These are phyloP conservation scores for Zosterops hypoxanthus DNA, from an alignment of 2,113 vertebrate genomes.

Conservation along the genomic window DNA sequence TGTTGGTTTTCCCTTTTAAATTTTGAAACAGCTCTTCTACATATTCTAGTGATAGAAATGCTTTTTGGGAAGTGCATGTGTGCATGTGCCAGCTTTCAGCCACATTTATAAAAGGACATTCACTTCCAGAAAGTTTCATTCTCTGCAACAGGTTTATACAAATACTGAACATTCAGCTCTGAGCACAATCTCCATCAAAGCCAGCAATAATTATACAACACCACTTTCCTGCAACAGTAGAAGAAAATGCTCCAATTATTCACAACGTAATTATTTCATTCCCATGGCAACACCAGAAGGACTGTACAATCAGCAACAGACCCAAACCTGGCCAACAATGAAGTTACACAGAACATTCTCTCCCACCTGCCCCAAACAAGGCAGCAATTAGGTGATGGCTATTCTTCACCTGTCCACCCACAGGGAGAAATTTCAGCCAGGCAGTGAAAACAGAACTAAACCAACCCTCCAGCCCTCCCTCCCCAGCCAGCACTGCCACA, in stretches of 20 bases:
- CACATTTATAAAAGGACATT: not conserved
- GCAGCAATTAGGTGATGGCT: not conserved
- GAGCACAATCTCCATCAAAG: not conserved
- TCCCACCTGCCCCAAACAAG: not conserved
- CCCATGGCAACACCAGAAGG: conserved; percentile 36
- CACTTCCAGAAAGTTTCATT: not conserved
- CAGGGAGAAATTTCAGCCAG: not conserved
- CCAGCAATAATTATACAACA: not conserved
- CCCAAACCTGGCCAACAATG: not conserved
- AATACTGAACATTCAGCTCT: not conserved
- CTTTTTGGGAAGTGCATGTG: not conserved
- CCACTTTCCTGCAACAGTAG: not conserved
- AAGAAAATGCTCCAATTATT: conserved; percentile 16
- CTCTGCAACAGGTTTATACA: not conserved
- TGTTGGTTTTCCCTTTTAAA: not conserved
- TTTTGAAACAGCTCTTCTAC: not conserved
- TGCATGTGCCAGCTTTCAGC: not conserved
- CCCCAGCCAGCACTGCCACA: not conserved
- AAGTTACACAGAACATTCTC: not conserved
- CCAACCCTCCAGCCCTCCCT: not conserved
- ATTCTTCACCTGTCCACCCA: conserved; percentile 44
- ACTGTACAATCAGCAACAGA: not conserved
- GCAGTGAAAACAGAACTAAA: not conserved
- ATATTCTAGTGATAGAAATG: not conserved
- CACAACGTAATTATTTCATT: conserved; percentile 18